Conservation (phyloP, 2,888 invertebrate species). For the Spilarctia lutea region DNA sequence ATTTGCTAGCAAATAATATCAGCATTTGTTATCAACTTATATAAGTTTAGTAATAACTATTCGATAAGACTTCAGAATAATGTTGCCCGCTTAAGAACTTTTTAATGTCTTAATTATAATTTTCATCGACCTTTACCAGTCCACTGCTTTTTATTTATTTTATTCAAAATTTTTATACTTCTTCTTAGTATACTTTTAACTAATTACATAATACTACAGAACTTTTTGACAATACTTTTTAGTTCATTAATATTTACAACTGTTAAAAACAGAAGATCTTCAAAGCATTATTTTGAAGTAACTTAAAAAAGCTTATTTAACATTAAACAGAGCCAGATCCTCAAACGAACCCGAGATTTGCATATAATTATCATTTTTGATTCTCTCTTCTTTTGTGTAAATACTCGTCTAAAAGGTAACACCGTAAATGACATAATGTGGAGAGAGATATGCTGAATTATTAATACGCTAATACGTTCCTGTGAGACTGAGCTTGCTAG, state of each 20-base stretch:
- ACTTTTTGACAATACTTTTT: background rate
- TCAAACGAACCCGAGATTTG: slow-evolving; percentile 81
- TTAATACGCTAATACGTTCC: slow-evolving; percentile 81
- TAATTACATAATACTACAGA: background rate
- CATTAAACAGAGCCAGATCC: slow-evolving; percentile 63
- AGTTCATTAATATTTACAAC: slow-evolving; percentile 42
- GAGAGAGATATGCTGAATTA: slow-evolving; percentile 84
- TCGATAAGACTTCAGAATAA: background rate
- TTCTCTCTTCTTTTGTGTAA: slow-evolving; percentile 86
- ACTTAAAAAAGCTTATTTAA: slow-evolving; percentile 57
- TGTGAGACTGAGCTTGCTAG: slow-evolving; percentile 53
- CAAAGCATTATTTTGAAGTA: slow-evolving; percentile 38
- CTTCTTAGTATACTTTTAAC: background rate
- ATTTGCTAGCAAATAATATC: background rate
- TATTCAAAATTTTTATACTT: background rate
- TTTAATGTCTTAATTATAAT: background rate
- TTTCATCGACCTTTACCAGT: background rate
- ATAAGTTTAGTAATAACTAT: background rate
- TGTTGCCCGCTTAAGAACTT: background rate
- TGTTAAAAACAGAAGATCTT: slow-evolving; percentile 41
- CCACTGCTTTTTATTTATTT: background rate
- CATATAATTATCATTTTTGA: slow-evolving; percentile 87
- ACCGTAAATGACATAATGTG: slow-evolving; percentile 85
- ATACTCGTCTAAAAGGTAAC: slow-evolving; percentile 83
- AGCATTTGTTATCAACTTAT: background rate